Evolutionary conservation across 2,888 invertebrate species (phyloP), one percentile per base, ranked within the genome.

Genomic region (Polyommatus iphigenia): DNA sequence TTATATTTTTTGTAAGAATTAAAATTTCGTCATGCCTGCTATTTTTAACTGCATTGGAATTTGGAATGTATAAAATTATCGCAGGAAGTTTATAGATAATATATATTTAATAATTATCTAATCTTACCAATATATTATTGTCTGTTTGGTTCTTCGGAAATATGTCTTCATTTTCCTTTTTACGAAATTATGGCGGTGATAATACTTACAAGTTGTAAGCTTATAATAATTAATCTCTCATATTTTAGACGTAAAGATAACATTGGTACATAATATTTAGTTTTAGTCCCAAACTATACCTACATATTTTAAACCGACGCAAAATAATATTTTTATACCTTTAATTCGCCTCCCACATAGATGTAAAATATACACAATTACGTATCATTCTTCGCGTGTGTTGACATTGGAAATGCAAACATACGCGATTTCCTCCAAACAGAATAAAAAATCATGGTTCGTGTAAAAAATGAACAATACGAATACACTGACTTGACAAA

Each of bases 331-430:
- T 46, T 73, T 29, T 13, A 24, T 50, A 54, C 50, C 75, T 75
- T 75, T 8, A 24, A 24, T 54, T 54, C 3, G 75, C 29, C 46
- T 67, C 46, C 75, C 54, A 50, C 29, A 15, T 54, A 29, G 15
- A 2, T 50, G 20, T 24, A 50, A 29, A 75, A 75, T 54, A 75
- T 54, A 75, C 54, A 50, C 75, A 50, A 75, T 75, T 75, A 75
- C 75, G 75, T 75, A 75, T 75, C 50, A 75, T 75, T 75, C 75
- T 75, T 20, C 41, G 41, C 73, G 46, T 73, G 41, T 50, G 75
- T 75, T 75, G 75, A 75, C 75, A 75, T 75, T 75, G 75, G 75
- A 75, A 75, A 75, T 50, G 50, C 75, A 75, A 75, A 75, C 75
- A 75, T 29, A 29, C 75, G 75, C 75, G 75, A 54, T 54, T 54